Conservation (phyloP, 37 sponge, comb jelly and placozoan species). For the Bolinopsis microptera region DNA sequence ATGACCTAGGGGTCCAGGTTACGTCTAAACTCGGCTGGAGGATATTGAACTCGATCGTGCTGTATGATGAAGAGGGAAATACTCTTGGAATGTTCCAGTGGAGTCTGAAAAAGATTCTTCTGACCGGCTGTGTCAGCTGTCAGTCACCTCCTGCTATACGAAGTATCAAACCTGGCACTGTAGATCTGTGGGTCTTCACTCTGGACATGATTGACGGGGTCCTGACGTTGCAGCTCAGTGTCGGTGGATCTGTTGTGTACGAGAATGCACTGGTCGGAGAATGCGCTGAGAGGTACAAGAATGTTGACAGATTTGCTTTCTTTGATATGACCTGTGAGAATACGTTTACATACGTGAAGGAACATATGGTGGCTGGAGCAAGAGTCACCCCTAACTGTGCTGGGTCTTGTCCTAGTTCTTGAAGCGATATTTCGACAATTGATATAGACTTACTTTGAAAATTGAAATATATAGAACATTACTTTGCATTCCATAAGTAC, state of each 20-base stretch:
- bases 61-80: neutral
- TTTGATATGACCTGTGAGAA: neutral
- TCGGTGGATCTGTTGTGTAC: neutral
- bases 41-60: neutral
- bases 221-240: neutral
- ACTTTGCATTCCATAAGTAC: too few relatives aligned
- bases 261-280: neutral
- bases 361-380: neutral
- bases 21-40: neutral
- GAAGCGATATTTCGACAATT: too few relatives aligned
- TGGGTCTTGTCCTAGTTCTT: too few relatives aligned
- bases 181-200: neutral
- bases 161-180: neutral
- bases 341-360: neutral
- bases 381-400: neutral
- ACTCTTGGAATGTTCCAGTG: neutral
- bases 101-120: neutral
- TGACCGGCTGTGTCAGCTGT: conserved; percentile 11
- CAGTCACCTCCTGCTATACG: neutral
- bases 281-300: neutral
- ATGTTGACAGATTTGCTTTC: neutral
- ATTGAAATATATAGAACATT: too few relatives aligned
- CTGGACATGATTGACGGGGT: neutral
- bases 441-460: too few relatives aligned
- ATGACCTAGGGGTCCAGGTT: neutral